Evolutionary conservation across 1,140 invertebrate species (phyloP), one percentile per base, ranked within the genome.

Genomic region (Cyclina sinensis): DNA sequence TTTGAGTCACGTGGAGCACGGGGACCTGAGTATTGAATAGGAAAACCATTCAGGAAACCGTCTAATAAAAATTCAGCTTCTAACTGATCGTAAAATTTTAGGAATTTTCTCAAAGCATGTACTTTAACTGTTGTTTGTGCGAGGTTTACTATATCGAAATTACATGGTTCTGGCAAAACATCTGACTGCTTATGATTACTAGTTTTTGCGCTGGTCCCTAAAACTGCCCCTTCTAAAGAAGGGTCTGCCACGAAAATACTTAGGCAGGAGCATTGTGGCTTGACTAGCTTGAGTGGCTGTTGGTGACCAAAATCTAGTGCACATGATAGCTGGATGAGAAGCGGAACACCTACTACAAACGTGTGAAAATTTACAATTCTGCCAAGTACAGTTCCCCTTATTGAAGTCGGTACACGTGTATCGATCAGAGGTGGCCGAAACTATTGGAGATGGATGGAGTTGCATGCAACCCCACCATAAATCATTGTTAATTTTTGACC

Each of bases 31-130:
- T 57, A 89, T 9, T 68, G 48, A 24, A 89, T 30, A 7, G 35
- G 54, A 78, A 84, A 83, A 57, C 87, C 87, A 57, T 78, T 21
- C n/a, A 27, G 9, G 51, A 83, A 83, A n/a, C 79, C 79, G 21
- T 76, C 24, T 39, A 27, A 27, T 39, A 81, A 3, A 43, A 62
- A 59, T 37, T 59, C 14, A 7, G 78, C 51, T 16, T 81, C 51
- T n/a, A 18, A 12, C 24, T n/a, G 7, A 43, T 82, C 32, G 32
- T 79, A 79, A 21, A 43, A 46, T 48, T 48, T 35, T 11, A 46
- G 14, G 48, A 11, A 27, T 7, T 43, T 14, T 74, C 24, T 9
- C 7, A 74, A 24, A 46, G 2, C 18, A 2, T 4, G 12, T 65
- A 65, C 27, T 1, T 65, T 27, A 0, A 74, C 35, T 16, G 65